Evolutionary conservation across 1,140 invertebrate species (phyloP), one percentile per base, ranked within the genome.

Genomic region (Drosophila lacteicornis): DNA sequence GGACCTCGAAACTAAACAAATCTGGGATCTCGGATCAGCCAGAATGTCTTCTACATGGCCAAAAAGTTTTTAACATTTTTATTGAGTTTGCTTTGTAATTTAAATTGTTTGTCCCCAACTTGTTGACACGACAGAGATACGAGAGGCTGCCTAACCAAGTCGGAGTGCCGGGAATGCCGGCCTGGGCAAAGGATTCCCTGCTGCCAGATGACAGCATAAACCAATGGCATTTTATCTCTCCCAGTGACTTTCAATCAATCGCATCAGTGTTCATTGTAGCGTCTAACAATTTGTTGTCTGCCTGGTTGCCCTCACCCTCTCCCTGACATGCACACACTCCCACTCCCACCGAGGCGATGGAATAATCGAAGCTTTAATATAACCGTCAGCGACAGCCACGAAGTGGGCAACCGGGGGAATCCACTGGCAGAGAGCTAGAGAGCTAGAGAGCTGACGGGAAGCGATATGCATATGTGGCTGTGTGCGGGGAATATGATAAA

Each of bases 31-130:
- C 65, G 30, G 67, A 53, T 70, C 63, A 68, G 67, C 62, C 40
- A 13, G 63, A 68, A 68, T 53, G 62, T 69, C 36, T 71, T 73
- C 43, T 42, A 79, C 70, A 63, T 68, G 74, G 47, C 80, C 75
- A 53, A 80, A 82, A 87, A 62, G 82, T 90, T 84, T 90, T 71
- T 69, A 56, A 80, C 80, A 83, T 88, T 88, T 87, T 88, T 87
- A 84, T 87, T 90, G 81, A 87, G 85, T 87, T 87, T 88, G 80
- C 81, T 84, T 88, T 87, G 85, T 90, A 87, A 87, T 87, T 87
- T 87, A 87, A 87, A 84, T 87, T 88, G 84, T 87, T 88, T 87
- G 84, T 57, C 65, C 67, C 51, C 67, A 74, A 88, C 83, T 86
- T 86, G 83, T 88, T 88, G 84, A 88, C 83, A 80, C 59, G 65